These are phyloP conservation scores for Octodon degus DNA, from an alignment of 2,113 vertebrate genomes.

Conservation along the genomic window DNA sequence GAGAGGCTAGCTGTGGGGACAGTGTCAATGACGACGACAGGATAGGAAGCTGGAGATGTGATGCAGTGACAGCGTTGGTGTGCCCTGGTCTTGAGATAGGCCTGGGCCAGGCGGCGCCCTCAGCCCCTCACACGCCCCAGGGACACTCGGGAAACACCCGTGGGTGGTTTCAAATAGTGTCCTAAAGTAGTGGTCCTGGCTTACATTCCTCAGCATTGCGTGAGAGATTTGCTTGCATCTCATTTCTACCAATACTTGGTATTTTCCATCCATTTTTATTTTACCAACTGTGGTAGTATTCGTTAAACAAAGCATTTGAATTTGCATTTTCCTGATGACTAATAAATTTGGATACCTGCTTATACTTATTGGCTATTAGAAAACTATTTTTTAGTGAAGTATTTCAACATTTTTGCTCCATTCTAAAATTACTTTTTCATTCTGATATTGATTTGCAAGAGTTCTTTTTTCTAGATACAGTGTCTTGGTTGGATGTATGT, in stretches of 20 bases:
- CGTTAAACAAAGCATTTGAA: not conserved
- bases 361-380: not conserved
- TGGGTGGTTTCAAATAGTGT: not conserved
- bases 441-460: not conserved
- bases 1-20: too few relatives aligned
- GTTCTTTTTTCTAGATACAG: not conserved
- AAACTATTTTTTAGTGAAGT: not conserved
- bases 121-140: too few relatives aligned
- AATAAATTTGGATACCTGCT: not conserved
- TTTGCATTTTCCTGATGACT: not conserved
- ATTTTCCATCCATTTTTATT: not conserved
- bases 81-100: too few relatives aligned
- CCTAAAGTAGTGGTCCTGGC: not conserved
- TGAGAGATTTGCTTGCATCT: not conserved
- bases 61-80: too few relatives aligned
- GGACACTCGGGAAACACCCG: too few relatives aligned
- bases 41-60: too few relatives aligned
- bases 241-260: not conserved
- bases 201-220: not conserved
- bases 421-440: not conserved
- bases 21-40: too few relatives aligned
- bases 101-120: too few relatives aligned
- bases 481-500: not conserved
- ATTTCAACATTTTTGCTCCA: not conserved
- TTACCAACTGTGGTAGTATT: not conserved